Evolutionary conservation across 1,140 invertebrate species (phyloP), one percentile per base, ranked within the genome.

Genomic region (Cydia strobilella): DNA sequence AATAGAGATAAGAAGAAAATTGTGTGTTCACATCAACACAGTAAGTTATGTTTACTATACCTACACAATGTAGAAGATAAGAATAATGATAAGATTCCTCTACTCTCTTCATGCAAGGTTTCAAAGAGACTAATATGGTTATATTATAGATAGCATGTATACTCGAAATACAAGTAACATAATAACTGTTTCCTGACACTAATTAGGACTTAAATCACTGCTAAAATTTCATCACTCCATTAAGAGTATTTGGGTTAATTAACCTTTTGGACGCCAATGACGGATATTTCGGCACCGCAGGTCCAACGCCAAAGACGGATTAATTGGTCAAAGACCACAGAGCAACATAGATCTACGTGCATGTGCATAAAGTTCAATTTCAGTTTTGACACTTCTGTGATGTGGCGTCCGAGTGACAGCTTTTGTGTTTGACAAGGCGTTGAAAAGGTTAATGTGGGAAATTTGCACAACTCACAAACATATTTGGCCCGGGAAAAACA

Each of bases 71-170:
- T 54, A 18, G n/a, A 59, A 59, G 54, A 59, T 59, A 59, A 62
- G 62, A 73, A 72, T n/a, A 74, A 51, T 48, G 54, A 59, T 59
- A 59, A 59, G 54, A 59, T n/a, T 3, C n/a, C 51, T 54, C 42
- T 15, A 45, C 42, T 18, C 51, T 18, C 51, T 54, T n/a, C 15
- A 18, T 54, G n/a, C n/a, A 18, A 18, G 51, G 15, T 54, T 23
- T 23, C 20, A 23, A 59, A 23, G 54, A 18, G 20, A 23, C 7
- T 54, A 4, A 23, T 9, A 10, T 59, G 20, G 18, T 23, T 59
- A 59, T 59, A 51, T 51, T 51, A 51, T 9, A 42, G 42, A 42
- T 51, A 45, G 42, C 42, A 45, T 13, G 12, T 15, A 15, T 48
- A 13, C 12, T 15, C 13, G 1, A 48, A 48, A 15, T 48, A 48